A percentile compares a stretch with the other conserved stretches of the same genome.
Evolutionary conservation across 2,888 invertebrate genomes (phyloP).

Genomic region (Cephus pygmeus): DNA sequence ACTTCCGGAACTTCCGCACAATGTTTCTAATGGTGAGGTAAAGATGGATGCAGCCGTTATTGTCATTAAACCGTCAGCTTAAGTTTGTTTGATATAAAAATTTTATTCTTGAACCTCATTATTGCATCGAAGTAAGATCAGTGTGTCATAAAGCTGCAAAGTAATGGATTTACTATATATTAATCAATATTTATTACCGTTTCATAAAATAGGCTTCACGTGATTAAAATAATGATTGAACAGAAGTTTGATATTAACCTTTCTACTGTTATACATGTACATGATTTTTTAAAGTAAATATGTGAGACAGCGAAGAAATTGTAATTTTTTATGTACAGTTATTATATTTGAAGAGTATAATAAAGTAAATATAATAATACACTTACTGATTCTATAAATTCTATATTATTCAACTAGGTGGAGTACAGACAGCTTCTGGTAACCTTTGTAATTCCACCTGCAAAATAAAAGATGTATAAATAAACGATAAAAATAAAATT

Average conservation of each 20-base stretch:
- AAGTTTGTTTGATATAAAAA: not conserved
- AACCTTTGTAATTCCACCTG: constrained; percentile 52
- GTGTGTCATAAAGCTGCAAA: not conserved
- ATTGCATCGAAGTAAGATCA: too few species aligned
- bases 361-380: constrained; percentile 16
- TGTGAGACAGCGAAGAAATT: not conserved
- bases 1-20: constrained; percentile 45
- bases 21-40: constrained; percentile 32
- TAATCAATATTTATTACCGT: not conserved
- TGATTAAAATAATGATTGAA: not conserved
- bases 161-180: not conserved
- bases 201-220: too few species aligned
- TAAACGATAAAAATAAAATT: not conserved
- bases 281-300: not conserved
- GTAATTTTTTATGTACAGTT: constrained; percentile 23
- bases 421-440: constrained; percentile 37
- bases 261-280: not conserved
- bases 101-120: not conserved
- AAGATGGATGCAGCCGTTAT: constrained; percentile 42
- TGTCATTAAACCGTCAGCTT: constrained; percentile 40
- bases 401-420: constrained; percentile 27
- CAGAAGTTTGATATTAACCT: not conserved
- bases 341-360: constrained; percentile 18
- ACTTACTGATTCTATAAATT: constrained; percentile 13
- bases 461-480: constrained; percentile 13